Conservation (phyloP, 2,113 vertebrate species). For the Barbus barbus region DNA sequence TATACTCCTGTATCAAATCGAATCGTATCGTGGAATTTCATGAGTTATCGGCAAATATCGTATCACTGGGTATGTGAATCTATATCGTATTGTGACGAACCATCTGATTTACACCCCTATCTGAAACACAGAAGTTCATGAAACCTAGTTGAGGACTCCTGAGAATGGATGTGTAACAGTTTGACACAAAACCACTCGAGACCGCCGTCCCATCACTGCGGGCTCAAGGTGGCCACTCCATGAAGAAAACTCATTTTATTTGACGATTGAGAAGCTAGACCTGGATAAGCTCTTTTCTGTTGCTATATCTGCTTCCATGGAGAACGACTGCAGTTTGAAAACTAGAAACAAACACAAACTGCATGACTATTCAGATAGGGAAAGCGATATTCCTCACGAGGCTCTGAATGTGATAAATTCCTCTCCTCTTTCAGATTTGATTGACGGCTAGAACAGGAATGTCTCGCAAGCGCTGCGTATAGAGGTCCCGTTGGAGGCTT, state of each 20-base stretch:
- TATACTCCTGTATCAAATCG: too few species aligned
- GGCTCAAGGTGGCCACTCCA: background rate
- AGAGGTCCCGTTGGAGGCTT: slow-evolving; percentile 10
- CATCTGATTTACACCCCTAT: too few species aligned
- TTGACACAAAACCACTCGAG: background rate
- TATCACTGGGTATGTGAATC: too few species aligned
- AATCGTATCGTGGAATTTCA: too few species aligned
- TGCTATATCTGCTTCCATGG: background rate
- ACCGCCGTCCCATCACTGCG: background rate
- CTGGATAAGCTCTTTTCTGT: background rate
- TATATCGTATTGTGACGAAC: too few species aligned
- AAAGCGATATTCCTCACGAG: slow-evolving; percentile 13
- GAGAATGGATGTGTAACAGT: background rate
- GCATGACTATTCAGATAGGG: slow-evolving; percentile 16
- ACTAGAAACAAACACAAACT: slow-evolving; percentile 22
- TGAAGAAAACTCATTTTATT: background rate
- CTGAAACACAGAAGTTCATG: slow-evolving; percentile 6
- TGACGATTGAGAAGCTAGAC: background rate
- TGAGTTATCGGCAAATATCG: too few species aligned
- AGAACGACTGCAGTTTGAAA: background rate
- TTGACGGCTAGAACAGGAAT: slow-evolving; percentile 17
- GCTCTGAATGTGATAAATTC: background rate
- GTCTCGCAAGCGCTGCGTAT: slow-evolving; percentile 8
- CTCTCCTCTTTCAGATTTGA: slow-evolving; percentile 23
- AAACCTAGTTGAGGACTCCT: background rate